These are phyloP conservation scores for Archocentrus centrarchus DNA, from an alignment of 2,113 vertebrate species.

Conservation along the genomic window DNA sequence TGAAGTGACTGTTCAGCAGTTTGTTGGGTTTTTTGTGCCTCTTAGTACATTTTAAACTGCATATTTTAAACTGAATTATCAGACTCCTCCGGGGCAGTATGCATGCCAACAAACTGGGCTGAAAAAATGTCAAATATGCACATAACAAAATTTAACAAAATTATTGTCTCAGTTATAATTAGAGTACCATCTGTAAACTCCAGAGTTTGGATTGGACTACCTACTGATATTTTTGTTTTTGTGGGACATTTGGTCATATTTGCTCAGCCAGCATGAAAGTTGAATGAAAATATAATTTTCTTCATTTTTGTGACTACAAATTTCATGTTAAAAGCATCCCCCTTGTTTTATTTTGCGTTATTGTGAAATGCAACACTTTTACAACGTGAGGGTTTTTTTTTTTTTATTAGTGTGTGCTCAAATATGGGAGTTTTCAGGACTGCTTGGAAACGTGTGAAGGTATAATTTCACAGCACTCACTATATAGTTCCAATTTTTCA, in stretches of 20 bases:
- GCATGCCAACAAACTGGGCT: too few species aligned
- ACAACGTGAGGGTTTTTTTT: too few species aligned
- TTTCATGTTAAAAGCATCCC: too few species aligned
- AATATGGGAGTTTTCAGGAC: not conserved
- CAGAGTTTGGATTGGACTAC: not conserved
- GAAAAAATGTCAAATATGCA: not conserved
- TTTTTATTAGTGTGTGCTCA: too few species aligned
- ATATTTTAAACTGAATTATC: not conserved
- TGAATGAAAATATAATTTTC: too few species aligned
- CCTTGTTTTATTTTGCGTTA: too few species aligned
- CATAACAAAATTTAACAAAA: not conserved
- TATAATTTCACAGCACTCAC: too few species aligned
- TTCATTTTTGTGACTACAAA: too few species aligned
- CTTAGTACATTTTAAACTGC: not conserved
- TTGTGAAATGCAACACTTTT: too few species aligned
- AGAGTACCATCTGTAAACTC: not conserved
- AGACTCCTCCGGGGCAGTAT: not conserved
- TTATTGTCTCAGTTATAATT: not conserved
- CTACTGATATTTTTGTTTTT: not conserved
- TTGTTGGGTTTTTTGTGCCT: conserved; percentile 7
- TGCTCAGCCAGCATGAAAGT: too few species aligned
- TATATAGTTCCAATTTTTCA: too few species aligned
- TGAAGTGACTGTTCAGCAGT: not conserved
- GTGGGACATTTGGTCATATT: too few species aligned
- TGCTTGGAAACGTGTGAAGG: not conserved